A percentile compares a stretch with the other conserved stretches of the same genome.
phyloP scores from a whole-genome alignment of 2,797 vertebrate genomes.

The Crocodylus rhombifer region DNA sequence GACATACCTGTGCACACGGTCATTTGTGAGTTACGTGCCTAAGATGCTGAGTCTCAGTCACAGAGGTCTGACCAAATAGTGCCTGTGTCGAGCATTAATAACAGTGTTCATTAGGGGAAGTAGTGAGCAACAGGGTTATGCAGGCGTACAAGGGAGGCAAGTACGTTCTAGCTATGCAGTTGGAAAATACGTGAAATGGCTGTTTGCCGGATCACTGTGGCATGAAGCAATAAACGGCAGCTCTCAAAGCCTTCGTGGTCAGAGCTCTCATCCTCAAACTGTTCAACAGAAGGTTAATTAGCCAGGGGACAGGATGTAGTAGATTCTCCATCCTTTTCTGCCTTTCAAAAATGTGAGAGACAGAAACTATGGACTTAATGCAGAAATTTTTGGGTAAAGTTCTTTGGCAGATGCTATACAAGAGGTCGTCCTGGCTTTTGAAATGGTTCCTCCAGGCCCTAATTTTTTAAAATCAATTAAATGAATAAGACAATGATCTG shows the following conservation, averaged over 20 bases:
- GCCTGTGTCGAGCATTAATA: neutral
- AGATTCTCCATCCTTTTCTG: neutral
- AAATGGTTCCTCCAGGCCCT: neutral
- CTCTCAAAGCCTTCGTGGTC: neutral
- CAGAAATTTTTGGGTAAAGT: neutral
- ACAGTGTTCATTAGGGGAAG: neutral
- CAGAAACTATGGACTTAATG: neutral
- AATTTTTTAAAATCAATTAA: neutral
- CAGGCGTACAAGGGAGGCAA: neutral
- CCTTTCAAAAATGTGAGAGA: neutral
- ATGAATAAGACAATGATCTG: neutral
- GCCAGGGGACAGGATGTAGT: fast-evolving
- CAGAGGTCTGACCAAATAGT: fast-evolving
- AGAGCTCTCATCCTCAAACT: neutral
- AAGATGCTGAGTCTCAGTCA: no score
- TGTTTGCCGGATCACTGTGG: neutral
- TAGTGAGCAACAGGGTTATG: neutral
- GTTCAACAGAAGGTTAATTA: fast-evolving
- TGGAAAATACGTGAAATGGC: neutral
- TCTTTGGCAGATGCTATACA: neutral
- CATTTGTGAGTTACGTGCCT: neutral
- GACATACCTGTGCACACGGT: neutral
- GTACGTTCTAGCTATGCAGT: neutral
- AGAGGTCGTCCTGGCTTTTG: neutral
- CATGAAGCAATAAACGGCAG: neutral